These are phyloP conservation scores for Augiades crinisus DNA, from an alignment of 2,888 invertebrate species.

Conservation along the genomic window DNA sequence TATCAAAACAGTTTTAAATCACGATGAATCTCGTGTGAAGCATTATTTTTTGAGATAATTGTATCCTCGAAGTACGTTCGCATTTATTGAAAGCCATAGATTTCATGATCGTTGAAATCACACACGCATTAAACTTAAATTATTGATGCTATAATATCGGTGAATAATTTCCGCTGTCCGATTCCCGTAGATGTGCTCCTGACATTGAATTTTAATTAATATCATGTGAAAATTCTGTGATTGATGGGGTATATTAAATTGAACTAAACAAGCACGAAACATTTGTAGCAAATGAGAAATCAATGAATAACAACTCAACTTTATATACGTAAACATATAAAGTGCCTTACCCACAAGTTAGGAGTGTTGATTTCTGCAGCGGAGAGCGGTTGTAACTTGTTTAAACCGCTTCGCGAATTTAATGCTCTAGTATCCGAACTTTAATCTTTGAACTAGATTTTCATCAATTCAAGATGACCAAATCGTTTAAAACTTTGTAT, in stretches of 20 bases:
- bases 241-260: no score
- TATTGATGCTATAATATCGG: background rate
- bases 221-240: no score
- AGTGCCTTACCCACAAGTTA: conserved; percentile 55
- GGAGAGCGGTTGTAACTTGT: conserved; percentile 52
- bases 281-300: background rate
- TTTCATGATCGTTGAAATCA: background rate
- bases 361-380: conserved; percentile 65
- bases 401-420: background rate
- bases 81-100: background rate
- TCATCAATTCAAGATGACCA: no score
- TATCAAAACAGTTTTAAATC: no score
- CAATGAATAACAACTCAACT: background rate
- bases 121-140: background rate
- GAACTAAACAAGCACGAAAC: no score
- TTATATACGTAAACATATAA: no score
- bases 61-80: no score
- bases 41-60: no score
- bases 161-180: background rate
- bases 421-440: background rate
- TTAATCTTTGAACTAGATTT: background rate
- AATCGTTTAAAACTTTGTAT: no score
- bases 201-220: background rate
- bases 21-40: no score
- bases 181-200: background rate